A percentile compares a stretch with the other conserved stretches of the same genome.
These are phyloP conservation scores for Parnassius orleans DNA, from an alignment of 2,888 invertebrate species.

Conservation along the genomic window DNA sequence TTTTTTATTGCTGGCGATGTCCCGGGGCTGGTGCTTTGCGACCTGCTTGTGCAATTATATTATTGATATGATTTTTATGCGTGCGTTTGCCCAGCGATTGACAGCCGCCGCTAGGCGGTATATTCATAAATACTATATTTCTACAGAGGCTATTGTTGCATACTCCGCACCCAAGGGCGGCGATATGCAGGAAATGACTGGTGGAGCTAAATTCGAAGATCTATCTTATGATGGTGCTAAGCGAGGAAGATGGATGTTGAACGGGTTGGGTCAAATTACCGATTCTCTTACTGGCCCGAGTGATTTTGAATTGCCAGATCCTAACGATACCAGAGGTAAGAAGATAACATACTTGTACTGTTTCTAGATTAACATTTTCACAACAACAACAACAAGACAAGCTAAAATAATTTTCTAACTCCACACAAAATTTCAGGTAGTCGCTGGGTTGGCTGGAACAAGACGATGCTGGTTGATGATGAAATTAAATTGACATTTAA, in stretches of 20 bases:
- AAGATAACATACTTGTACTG: not conserved
- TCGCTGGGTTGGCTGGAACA: constrained; percentile 94
- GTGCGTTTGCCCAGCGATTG: constrained; percentile 41
- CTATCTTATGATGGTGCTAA: constrained; percentile 88
- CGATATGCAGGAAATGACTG: constrained; percentile 82
- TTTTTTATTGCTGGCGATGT: constrained; percentile 51
- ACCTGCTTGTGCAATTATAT: constrained; percentile 29
- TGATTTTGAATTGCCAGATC: constrained; percentile 82
- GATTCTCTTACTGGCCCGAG: constrained; percentile 87
- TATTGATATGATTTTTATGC: constrained; percentile 7
- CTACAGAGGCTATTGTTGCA: constrained; percentile 83
- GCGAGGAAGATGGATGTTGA: constrained; percentile 77
- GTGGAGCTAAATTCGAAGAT: constrained; percentile 87
- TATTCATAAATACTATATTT: constrained; percentile 49
- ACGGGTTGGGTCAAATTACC: constrained; percentile 91
- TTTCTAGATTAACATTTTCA: too few species aligned
- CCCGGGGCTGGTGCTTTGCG: constrained; percentile 44
- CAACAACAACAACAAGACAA: too few species aligned
- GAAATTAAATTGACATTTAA: constrained; percentile 89
- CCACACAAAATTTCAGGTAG: constrained; percentile 62
- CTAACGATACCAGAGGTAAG: constrained; percentile 80
- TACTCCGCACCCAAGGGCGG: constrained; percentile 86
- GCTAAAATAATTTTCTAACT: too few species aligned
- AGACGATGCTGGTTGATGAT: constrained; percentile 79
- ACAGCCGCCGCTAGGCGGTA: constrained; percentile 48